Percentiles rank a stretch among this genome's conserved stretches.
phyloP scores from a whole-genome alignment of 2,797 vertebrate genomes.

The Crypturellus tataupa region DNA sequence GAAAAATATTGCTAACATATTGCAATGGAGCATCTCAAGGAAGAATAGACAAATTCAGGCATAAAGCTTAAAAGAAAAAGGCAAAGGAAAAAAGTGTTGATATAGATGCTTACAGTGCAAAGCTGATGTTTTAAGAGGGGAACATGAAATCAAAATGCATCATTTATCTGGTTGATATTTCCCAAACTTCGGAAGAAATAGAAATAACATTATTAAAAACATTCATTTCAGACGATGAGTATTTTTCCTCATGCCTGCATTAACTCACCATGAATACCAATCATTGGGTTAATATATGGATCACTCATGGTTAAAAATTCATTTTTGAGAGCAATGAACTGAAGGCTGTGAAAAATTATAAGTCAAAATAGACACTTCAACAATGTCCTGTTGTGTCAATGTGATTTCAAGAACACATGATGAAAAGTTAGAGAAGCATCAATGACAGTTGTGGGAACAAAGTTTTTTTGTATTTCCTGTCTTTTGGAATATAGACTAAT shows the following conservation, averaged over 20 bases:
- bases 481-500: background rate
- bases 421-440: background rate
- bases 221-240: background rate
- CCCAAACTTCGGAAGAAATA: background rate
- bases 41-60: background rate
- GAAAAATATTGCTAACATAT: slow-evolving; percentile 12
- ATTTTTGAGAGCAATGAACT: background rate
- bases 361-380: background rate
- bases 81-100: background rate
- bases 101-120: background rate
- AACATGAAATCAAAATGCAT: background rate
- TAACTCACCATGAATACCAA: slow-evolving; percentile 6
- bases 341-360: background rate
- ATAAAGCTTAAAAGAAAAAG: background rate
- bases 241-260: background rate
- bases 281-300: background rate
- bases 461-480: background rate
- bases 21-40: background rate
- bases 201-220: background rate
- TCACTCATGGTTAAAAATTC: background rate
- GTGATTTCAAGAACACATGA: background rate
- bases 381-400: background rate
- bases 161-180: background rate
- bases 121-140: background rate
- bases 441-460: background rate